Evolutionary conservation across 2,797 vertebrate genomes (phyloP).

Genomic region (Taeniopygia guttata): DNA sequence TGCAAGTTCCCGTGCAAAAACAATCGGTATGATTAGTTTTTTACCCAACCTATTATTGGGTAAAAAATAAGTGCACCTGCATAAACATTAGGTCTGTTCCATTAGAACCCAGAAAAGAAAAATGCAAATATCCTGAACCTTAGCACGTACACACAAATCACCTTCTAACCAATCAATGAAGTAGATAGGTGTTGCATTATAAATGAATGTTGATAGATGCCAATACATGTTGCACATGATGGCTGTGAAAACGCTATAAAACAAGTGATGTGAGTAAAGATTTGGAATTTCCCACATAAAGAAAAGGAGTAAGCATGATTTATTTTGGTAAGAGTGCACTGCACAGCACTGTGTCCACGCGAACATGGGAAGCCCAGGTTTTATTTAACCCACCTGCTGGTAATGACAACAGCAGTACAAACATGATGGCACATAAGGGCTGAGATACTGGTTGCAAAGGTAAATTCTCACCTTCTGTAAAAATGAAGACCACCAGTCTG

Average conservation of each 20-base stretch:
- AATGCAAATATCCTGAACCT: background rate
- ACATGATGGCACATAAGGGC: background rate
- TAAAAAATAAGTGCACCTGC: background rate
- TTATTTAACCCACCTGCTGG: background rate
- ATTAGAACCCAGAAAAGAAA: background rate
- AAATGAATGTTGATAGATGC: too few relatives aligned
- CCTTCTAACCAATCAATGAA: background rate
- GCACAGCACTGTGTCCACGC: fast-evolving
- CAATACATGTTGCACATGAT: background rate
- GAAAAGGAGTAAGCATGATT: background rate
- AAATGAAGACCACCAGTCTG: background rate
- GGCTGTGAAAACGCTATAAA: background rate
- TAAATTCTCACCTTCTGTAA: background rate
- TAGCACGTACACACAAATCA: background rate
- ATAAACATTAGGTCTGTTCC: background rate
- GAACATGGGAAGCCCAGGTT: background rate
- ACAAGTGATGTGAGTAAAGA: background rate
- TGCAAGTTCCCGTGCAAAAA: background rate
- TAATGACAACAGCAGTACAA: background rate
- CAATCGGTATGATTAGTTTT: background rate
- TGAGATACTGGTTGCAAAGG: background rate
- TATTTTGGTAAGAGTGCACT: background rate
- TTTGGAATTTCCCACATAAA: background rate
- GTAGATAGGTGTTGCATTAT: background rate
- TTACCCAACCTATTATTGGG: background rate